Base-by-base conservation (phyloP, 2,797 vertebrate genomes). In the Centroberyx gerrardi region DNA sequence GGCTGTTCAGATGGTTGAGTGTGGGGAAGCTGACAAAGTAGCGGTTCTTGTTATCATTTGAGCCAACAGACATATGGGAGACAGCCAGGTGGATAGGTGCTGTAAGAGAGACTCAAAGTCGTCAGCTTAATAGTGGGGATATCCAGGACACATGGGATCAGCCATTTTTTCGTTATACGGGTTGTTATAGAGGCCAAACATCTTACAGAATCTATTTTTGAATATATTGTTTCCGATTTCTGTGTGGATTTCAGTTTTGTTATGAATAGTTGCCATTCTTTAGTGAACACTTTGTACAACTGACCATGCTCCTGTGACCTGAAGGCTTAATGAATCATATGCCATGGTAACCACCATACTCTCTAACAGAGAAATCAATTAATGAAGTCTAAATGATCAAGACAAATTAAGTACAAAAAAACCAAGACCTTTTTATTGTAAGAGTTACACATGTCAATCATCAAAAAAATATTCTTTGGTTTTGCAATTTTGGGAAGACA, bases 21-120 rank as follows among this genome's bases (percentile, higher is more conserved):
- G 78, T 76, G 71, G 62, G 53, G 72, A 76, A 64, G 72, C 86
- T 64, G 81, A 91, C 85, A 88, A 87, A 83, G 86, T 68, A 78
- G 80, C 31, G 33, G 72, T 78, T 90, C 76, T 88, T 91, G 83
- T 89, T 90, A 85, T 89, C 78, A 80, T 6, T 48, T 72, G 74
- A 83, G 78, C 62, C 65, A 88, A 82, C 69, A 90, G 87, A 88
- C 58, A 78, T 70, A 40, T 80, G 75, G 87, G 75, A 88, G 76
- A 66, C 76, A 58, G 84, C 8, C 82, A 78, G 87, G 75, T 83
- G 84, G 87, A 88, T 29, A 59, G 68, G 28, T 56, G 83, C 67
- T 60, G 31, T 14, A 65, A 58, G 10, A 27, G 62, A 78, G 75
- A 61, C 75, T 69, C 63, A 63, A 74, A 68, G 81, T 72, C 59